Evolutionary conservation across 2,797 vertebrate species (phyloP), one percentile per base, ranked within the genome.

Genomic region (Acanthurus tractus): DNA sequence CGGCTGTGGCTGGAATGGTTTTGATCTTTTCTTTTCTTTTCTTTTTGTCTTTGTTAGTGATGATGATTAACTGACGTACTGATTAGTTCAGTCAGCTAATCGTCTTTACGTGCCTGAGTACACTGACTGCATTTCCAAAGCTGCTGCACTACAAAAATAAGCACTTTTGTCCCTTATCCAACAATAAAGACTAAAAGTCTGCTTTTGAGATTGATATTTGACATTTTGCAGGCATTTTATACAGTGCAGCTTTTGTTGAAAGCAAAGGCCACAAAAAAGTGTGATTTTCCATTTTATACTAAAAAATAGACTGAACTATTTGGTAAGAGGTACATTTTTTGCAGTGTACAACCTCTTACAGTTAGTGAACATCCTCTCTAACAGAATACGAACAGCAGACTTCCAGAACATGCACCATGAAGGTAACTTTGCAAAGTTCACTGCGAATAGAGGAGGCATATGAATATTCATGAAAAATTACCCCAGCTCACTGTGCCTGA

Each of bases 391-490:
- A 52, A 17, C n/a, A 55, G 38, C 46, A 45, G 74, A 80, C 74
- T 86, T 75, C 40, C 71, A 69, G 68, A 89, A 92, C 63, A 88
- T 83, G 86, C 76, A 93, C 90, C 90, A 92, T 94, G 91, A 95
- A 92, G 93, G 91, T 93, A 95, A 95, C 93, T 94, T 94, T 94
- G 88, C 76, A 88, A 91, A 94, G 93, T 94, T 94, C 88, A 84
- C 82, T 52, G 78, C 62, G 79, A 81, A 90, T 86, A 76, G 76
- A 84, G 63, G 53, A 86, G 44, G 67, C 74, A 22, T 84, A 94
- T 95, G 91, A 94, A 95, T 94, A 94, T 95, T 95, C 92, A 95
- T 95, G 91, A 86, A 82, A 93, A 93, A 93, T 93, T 92, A 93
- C 68, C 82, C 79, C 42, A 40, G 88, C 88, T 86, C 76, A 22